Evolutionary conservation across 2,888 invertebrate genomes (phyloP).

Genomic region (Eupeodes latifasciatus): DNA sequence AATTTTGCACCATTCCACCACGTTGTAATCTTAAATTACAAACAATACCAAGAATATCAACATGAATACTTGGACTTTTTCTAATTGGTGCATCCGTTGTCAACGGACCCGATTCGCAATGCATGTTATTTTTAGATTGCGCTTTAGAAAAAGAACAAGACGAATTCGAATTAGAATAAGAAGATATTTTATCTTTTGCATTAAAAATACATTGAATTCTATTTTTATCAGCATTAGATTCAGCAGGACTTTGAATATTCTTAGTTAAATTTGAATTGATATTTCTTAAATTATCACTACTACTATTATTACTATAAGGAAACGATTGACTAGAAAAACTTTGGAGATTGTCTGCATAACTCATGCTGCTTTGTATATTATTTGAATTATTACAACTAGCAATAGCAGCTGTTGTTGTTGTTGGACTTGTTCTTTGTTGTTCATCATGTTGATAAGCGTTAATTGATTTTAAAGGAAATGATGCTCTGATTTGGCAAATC

Average conservation of each 20-base stretch:
- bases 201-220: constrained; percentile 20
- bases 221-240: constrained; percentile 36
- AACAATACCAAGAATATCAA: constrained; percentile 94
- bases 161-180: too few species aligned
- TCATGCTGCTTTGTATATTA: constrained; percentile 82
- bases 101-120: constrained; percentile 6
- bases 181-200: constrained; percentile 13
- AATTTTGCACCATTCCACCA: constrained; percentile 98
- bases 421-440: constrained; percentile 69
- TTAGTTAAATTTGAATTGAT: constrained; percentile 36
- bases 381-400: constrained; percentile 74
- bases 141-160: constrained; percentile 3
- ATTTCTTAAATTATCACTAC: constrained; percentile 31
- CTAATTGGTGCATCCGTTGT: constrained; percentile 25
- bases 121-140: constrained; percentile 27
- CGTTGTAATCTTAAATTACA: constrained; percentile 95
- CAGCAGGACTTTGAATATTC: constrained; percentile 52
- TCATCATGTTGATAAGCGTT: background rate
- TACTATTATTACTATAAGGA: constrained; percentile 59
- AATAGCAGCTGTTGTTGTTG: constrained; percentile 72
- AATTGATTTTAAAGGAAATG: constrained; percentile 77
- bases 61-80: constrained; percentile 85
- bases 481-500: constrained; percentile 90
- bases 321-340: constrained; percentile 71
- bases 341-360: constrained; percentile 70